Evolutionary conservation across 2,113 vertebrate species (phyloP).

Genomic region (Phylloscopus trochilus): DNA sequence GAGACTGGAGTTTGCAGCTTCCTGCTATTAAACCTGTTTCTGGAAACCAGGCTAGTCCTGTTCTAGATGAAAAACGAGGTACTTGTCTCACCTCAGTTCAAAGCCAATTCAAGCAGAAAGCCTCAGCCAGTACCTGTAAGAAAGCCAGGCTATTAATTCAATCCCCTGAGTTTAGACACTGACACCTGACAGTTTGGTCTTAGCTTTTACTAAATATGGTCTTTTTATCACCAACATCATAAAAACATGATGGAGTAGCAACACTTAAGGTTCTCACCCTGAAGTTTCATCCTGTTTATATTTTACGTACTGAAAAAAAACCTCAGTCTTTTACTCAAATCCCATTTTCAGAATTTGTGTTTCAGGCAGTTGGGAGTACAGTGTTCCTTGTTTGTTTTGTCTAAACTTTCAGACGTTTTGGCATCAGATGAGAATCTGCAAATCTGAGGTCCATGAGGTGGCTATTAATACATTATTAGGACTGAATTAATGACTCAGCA

Average conservation of each 20-base stretch:
- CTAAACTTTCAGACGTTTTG: background rate
- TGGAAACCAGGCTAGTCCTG: background rate
- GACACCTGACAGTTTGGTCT: background rate
- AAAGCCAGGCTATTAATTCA: background rate
- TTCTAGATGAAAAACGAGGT: background rate
- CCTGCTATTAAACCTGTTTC: background rate
- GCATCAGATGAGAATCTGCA: background rate
- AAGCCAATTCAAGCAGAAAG: background rate
- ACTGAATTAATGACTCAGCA: background rate
- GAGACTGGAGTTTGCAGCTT: background rate
- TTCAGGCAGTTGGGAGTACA: background rate
- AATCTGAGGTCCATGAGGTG: background rate
- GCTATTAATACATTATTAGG: background rate
- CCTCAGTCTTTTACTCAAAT: background rate
- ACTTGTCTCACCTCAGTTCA: background rate
- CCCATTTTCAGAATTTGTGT: background rate
- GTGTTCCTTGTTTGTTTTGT: background rate
- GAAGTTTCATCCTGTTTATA: background rate
- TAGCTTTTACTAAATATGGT: fast-evolving
- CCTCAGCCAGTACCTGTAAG: background rate
- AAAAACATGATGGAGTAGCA: background rate
- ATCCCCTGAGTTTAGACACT: background rate
- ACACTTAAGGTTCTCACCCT: background rate
- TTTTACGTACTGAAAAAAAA: background rate
- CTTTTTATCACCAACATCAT: background rate